Base-by-base conservation (phyloP, 2,113 vertebrate species). In the Gallinago jamesoni region DNA sequence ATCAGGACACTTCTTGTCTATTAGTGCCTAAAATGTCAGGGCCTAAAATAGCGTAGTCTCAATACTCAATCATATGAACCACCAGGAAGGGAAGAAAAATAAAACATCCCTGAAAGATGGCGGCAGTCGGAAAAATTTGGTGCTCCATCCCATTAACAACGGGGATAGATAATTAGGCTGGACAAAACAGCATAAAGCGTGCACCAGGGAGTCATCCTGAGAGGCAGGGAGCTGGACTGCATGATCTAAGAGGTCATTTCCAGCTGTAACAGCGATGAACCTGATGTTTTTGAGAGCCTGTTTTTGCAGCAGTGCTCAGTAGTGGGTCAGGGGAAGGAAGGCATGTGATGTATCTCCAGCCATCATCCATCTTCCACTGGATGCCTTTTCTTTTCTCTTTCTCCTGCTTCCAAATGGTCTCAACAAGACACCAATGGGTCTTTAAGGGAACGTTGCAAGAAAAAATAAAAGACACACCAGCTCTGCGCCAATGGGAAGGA, bases 191-290 rank as follows among this genome's bases (percentile, higher is more conserved):
- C 67, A 35, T 13, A 3, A 76, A 95, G 59, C 41, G 31, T 69
- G n/a, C 89, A 55, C 64, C 59, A 79, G 91, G 93, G 84, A 96
- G 69, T 37, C 64, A 66, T 89, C 53, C 79, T 30, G 62, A 87
- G 86, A 87, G 70, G 55, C 66, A 92, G 56, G 22, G 60, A 97
- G 68, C 55, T 93, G 86, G 77, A 31, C 92, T 92, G 62, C 8
- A 1, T 63, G 74, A 94, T 95, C 96, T 89, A 74, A 80, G 89
- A 85, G 94, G 87, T 70, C 81, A 80, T 96, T 95, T 87, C 91
- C 33, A 69, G 72, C 91, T 74, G 20, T 73, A 91, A 55, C 45
- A 85, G 59, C 2, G 2, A 66, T 35, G 74, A 87, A 89, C 84
- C 14, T 73, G 84, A 39, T 87, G 81, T 5, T 91, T 94, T 21